phyloP scores from a whole-genome alignment of 2,888 invertebrate species.

The Brachylomia viminalis region DNA sequence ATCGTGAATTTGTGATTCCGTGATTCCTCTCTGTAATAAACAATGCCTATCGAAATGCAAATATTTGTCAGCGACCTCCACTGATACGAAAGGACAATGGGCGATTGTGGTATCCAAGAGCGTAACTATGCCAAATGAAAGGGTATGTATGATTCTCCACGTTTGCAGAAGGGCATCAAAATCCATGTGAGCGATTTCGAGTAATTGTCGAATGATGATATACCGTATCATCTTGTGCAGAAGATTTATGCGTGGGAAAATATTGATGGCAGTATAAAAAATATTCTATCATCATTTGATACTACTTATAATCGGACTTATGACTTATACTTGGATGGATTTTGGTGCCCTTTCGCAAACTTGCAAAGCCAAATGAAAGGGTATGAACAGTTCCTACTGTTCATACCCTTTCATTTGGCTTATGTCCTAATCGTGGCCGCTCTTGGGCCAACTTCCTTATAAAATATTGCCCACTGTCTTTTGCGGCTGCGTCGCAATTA shows the following conservation, averaged over 20 bases:
- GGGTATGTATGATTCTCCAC: neutral
- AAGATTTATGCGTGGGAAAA: no score
- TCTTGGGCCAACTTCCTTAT: neutral
- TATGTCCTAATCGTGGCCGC: neutral
- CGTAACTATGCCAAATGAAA: neutral
- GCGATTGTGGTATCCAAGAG: neutral
- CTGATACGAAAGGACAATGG: slow-evolving; percentile 48
- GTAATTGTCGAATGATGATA: neutral
- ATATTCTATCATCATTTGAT: neutral
- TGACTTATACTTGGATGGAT: no score
- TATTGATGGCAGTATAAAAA: neutral
- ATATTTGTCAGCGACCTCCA: slow-evolving; percentile 67
- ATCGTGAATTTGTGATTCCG: no score
- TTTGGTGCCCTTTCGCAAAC: neutral
- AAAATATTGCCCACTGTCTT: slow-evolving; percentile 12
- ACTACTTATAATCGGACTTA: neutral
- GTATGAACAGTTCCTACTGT: no score
- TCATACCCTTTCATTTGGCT: neutral
- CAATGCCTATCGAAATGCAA: slow-evolving; percentile 68
- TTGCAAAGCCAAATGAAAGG: no score
- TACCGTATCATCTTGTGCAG: neutral
- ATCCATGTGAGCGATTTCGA: neutral
- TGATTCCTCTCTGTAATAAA: slow-evolving; percentile 63
- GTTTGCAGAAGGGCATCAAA: neutral
- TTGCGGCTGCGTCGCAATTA: slow-evolving; percentile 56